A percentile compares a stretch with the other conserved stretches of the same genome.
These are phyloP conservation scores for Pocota personata DNA, from an alignment of 2,888 invertebrate species.

Conservation along the genomic window DNA sequence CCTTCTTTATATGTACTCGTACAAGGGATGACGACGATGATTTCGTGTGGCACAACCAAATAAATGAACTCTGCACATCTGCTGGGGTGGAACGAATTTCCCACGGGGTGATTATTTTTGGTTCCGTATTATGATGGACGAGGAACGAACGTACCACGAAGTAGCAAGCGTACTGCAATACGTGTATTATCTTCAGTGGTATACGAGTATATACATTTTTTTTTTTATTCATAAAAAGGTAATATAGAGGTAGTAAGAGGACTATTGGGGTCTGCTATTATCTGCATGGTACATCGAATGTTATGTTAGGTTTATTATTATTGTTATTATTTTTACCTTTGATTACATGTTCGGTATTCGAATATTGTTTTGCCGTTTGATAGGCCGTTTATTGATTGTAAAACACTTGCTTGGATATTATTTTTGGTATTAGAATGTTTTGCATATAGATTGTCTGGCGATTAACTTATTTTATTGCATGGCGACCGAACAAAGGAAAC, in stretches of 20 bases:
- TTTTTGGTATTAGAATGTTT: not conserved
- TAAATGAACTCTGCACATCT: slow-evolving; percentile 76
- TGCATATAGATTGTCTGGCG: not conserved
- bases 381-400: slow-evolving; percentile 45
- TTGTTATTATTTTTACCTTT: slow-evolving; percentile 47
- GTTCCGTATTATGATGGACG: slow-evolving; percentile 53
- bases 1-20: not conserved
- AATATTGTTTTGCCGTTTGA: slow-evolving; percentile 11
- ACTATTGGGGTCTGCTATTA: slow-evolving; percentile 40
- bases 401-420: not conserved
- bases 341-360: not conserved
- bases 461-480: not conserved
- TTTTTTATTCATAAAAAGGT: slow-evolving; percentile 32
- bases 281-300: slow-evolving; percentile 51
- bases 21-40: slow-evolving; percentile 33
- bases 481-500: too few species aligned
- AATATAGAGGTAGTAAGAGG: slow-evolving; percentile 9
- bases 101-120: slow-evolving; percentile 81
- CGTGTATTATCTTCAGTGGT: not conserved
- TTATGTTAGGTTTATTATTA: slow-evolving; percentile 40
- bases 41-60: slow-evolving; percentile 30
- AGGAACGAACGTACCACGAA: slow-evolving; percentile 2
- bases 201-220: too few species aligned
- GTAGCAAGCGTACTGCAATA: too few species aligned
- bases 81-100: slow-evolving; percentile 81